Conservation (phyloP, 2,113 vertebrate genomes). For the Chaenocephalus aceratus region DNA sequence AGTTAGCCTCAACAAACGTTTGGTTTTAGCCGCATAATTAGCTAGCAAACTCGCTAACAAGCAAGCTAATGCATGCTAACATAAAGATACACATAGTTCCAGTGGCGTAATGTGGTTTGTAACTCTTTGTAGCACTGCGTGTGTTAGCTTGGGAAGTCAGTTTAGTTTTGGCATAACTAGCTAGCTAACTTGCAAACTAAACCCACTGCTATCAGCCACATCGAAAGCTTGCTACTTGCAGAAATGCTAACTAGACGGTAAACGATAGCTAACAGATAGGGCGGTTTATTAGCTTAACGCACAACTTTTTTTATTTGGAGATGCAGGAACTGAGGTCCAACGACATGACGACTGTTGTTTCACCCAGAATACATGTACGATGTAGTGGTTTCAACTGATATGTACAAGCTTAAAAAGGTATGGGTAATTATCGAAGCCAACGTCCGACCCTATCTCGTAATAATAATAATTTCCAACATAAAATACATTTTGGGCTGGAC, state of each 20-base stretch:
- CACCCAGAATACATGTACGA: background rate
- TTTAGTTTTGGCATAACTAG: background rate
- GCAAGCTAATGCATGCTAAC: background rate
- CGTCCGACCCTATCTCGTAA: background rate
- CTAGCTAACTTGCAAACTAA: background rate
- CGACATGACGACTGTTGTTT: background rate
- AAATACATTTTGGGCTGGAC: background rate
- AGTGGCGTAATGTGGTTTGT: background rate
- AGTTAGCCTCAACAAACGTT: background rate
- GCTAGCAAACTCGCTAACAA: background rate
- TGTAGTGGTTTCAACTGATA: background rate
- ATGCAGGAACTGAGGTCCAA: no score
- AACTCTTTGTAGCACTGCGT: background rate
- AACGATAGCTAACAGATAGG: background rate
- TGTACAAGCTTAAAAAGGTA: background rate
- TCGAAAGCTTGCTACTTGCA: background rate
- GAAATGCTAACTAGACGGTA: background rate
- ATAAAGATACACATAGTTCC: background rate
- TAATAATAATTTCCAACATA: no score
- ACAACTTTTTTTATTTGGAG: background rate
- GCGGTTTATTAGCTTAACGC: background rate
- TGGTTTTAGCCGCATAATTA: background rate
- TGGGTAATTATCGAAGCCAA: no score
- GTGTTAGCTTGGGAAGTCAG: background rate
- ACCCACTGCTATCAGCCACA: background rate